Conservation (phyloP, 2,113 vertebrate genomes). For the Apodemus sylvaticus region DNA sequence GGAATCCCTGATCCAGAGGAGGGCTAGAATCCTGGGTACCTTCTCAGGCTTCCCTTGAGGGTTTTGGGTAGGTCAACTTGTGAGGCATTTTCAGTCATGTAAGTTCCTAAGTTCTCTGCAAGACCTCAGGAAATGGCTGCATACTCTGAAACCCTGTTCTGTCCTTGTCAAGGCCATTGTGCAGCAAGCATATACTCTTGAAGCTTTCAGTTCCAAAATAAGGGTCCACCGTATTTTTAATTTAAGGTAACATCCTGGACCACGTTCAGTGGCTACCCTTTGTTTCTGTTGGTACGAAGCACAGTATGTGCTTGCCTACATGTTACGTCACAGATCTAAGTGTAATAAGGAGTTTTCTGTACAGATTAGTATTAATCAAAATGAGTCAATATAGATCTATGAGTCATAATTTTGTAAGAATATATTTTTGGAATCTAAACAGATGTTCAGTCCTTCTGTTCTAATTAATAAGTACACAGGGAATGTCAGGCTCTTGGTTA, state of each 20-base stretch:
- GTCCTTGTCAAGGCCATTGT: background rate
- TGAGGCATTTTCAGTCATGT: background rate
- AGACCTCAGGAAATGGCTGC: background rate
- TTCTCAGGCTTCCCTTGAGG: accelerated
- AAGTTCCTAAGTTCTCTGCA: accelerated
- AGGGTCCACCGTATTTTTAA: background rate
- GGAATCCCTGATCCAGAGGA: background rate
- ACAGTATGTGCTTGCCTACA: background rate
- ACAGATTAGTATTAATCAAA: background rate
- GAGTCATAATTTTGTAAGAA: constrained; percentile 21
- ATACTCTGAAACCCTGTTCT: no score
- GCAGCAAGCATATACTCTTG: background rate
- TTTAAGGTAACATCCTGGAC: background rate
- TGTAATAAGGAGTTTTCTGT: background rate
- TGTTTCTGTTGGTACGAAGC: background rate
- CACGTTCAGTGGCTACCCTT: background rate
- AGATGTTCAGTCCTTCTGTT: background rate
- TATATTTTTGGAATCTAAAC: constrained; percentile 25
- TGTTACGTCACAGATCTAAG: background rate
- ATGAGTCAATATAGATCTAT: background rate
- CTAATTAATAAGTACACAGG: background rate
- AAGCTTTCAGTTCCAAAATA: background rate
- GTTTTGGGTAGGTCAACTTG: background rate
- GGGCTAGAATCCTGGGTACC: no score
- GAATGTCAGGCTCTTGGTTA: background rate